phyloP scores from a whole-genome alignment of 92 coral and sea anemone genomes.

The Desmophyllum pertusum region DNA sequence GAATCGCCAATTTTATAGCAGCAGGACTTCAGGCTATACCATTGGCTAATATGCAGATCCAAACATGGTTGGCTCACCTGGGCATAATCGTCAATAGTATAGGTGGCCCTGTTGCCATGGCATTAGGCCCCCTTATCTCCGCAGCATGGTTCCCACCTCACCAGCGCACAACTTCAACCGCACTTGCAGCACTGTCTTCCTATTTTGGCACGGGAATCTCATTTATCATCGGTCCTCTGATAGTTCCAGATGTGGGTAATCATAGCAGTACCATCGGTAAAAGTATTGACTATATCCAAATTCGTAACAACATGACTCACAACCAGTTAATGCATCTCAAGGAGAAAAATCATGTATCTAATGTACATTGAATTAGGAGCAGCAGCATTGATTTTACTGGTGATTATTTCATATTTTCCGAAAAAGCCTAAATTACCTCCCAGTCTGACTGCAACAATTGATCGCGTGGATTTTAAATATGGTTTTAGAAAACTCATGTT shows the following conservation, averaged over 20 bases:
- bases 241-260: slow-evolving; percentile 74
- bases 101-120: slow-evolving; percentile 95
- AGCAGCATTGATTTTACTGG: slow-evolving; percentile 61
- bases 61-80: slow-evolving; percentile 63
- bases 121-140: slow-evolving; percentile 85
- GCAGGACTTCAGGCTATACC: slow-evolving; percentile 83
- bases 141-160: slow-evolving; percentile 96
- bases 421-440: slow-evolving; percentile 84
- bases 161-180: slow-evolving; percentile 92
- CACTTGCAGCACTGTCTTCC: slow-evolving; percentile 80
- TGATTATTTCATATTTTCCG: slow-evolving; percentile 75
- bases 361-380: slow-evolving; percentile 85
- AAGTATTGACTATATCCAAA: slow-evolving; percentile 35
- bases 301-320: slow-evolving; percentile 66
- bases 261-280: slow-evolving; percentile 24
- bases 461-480: slow-evolving; percentile 79
- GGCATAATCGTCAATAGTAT: slow-evolving; percentile 80
- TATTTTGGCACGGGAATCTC: slow-evolving; percentile 85
- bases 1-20: slow-evolving; percentile 71
- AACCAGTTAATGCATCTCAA: slow-evolving; percentile 54
- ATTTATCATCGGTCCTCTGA: slow-evolving; percentile 78
- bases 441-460: slow-evolving; percentile 84
- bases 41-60: slow-evolving; percentile 31
- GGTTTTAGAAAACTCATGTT: slow-evolving; percentile 68
- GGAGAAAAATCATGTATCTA: slow-evolving; percentile 64